phyloP scores from a whole-genome alignment of 2,888 invertebrate species.

The Hanleya hanleyi region DNA sequence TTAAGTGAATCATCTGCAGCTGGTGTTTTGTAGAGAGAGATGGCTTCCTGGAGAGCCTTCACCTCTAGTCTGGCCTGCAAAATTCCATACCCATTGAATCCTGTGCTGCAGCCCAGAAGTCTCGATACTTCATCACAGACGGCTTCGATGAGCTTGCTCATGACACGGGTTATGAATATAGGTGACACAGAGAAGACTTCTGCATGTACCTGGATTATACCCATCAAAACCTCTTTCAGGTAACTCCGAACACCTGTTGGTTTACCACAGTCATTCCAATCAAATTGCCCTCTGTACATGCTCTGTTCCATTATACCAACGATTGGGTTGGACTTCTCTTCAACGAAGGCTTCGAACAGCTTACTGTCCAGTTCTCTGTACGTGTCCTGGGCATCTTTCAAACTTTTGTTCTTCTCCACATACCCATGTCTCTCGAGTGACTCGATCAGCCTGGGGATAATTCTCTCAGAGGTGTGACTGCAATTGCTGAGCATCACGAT shows the following conservation, averaged over 20 bases:
- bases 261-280: conserved; percentile 84
- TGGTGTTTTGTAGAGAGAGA: conserved; percentile 80
- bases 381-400: conserved; percentile 76
- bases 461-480: conserved; percentile 84
- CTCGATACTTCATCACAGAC: conserved; percentile 94
- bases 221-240: conserved; percentile 79
- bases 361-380: conserved; percentile 69
- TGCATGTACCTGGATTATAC: conserved; percentile 76
- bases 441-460: conserved; percentile 82
- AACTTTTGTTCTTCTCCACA: conserved; percentile 82
- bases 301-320: conserved; percentile 97
- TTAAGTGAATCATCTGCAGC: conserved; percentile 78
- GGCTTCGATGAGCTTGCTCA: conserved; percentile 87
- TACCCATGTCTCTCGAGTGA: conserved; percentile 79
- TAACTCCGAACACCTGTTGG: conserved; percentile 79
- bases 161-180: conserved; percentile 79
- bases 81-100: conserved; percentile 67
- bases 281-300: conserved; percentile 93
- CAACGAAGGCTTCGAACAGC: conserved; percentile 76
- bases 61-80: conserved; percentile 84
- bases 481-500: conserved; percentile 92
- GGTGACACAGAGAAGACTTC: conserved; percentile 86
- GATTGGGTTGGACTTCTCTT: conserved; percentile 93
- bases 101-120: conserved; percentile 84
- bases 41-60: conserved; percentile 80